Percentiles rank a stretch among this genome's conserved stretches.
Evolutionary conservation across 2,888 invertebrate species (phyloP).

Genomic region (Chrysodeixis includens): DNA sequence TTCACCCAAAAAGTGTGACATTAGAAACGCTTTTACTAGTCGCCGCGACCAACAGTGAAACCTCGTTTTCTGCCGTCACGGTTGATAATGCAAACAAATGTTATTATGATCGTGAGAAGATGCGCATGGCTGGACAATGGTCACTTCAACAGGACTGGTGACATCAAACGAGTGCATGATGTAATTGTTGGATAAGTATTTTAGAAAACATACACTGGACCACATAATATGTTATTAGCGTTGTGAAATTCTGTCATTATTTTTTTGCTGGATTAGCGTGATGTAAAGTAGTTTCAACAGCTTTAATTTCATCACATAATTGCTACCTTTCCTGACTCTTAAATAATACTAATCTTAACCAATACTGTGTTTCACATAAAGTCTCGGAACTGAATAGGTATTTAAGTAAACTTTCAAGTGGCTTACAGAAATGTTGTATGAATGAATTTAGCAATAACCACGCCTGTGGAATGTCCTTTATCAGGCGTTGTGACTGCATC

Average conservation of each 20-base stretch:
- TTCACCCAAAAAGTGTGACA: neutral
- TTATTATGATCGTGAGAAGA: constrained; percentile 60
- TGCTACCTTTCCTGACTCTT: neutral
- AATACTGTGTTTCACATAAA: neutral
- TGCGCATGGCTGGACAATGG: constrained; percentile 50
- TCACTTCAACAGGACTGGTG: constrained; percentile 23
- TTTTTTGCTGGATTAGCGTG: constrained; percentile 9
- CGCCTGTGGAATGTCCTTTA: neutral
- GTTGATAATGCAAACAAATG: constrained; percentile 48
- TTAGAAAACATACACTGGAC: constrained; percentile 18
- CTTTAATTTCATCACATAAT: constrained; percentile 4
- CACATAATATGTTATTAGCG: constrained; percentile 24
- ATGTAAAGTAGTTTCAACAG: neutral
- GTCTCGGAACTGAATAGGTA: too few species aligned
- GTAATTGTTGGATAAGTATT: constrained; percentile 26
- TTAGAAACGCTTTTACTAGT: neutral
- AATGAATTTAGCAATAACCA: neutral
- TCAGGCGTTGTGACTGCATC: neutral
- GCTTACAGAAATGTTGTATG: neutral
- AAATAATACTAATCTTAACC: neutral
- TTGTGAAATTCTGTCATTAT: constrained; percentile 10
- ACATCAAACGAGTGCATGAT: constrained; percentile 26
- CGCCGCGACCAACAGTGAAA: constrained; percentile 28
- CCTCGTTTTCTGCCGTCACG: constrained; percentile 22
- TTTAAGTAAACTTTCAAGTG: neutral